Evolutionary conservation across 2,113 vertebrate species (phyloP).

Genomic region (Taurulus bubalis): DNA sequence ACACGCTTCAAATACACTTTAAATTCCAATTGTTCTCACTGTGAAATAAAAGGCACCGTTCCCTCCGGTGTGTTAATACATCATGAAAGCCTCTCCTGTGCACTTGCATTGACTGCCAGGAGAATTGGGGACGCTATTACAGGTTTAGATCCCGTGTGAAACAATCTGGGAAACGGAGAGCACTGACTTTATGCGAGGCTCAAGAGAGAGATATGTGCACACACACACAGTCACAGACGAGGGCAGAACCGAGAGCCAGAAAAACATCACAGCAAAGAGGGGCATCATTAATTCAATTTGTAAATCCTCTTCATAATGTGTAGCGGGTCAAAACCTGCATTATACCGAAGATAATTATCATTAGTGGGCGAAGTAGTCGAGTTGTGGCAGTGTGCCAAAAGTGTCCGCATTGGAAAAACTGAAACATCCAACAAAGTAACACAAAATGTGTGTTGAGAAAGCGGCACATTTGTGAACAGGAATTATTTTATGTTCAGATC

Average conservation of each 20-base stretch:
- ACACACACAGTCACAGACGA: not conserved
- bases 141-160: not conserved
- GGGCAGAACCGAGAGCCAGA: not conserved
- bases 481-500: not conserved
- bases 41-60: not conserved
- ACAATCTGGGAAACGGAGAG: not conserved
- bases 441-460: not conserved
- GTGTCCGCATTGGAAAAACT: not conserved
- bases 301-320: conserved; percentile 2
- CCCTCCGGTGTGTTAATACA: not conserved
- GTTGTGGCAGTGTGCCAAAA: no score
- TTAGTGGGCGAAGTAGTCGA: not conserved
- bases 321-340: not conserved
- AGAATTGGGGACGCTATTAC: not conserved
- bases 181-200: conserved; percentile 1
- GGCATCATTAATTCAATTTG: conserved; percentile 11
- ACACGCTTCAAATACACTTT: not conserved
- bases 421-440: not conserved
- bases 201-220: not conserved
- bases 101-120: not conserved
- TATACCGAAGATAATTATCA: not conserved
- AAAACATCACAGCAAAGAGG: not conserved
- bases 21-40: not conserved
- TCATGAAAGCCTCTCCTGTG: not conserved
- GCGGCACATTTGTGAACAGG: not conserved